These are phyloP conservation scores for Pecten maximus DNA, from an alignment of 2,888 invertebrate genomes.

Conservation along the genomic window DNA sequence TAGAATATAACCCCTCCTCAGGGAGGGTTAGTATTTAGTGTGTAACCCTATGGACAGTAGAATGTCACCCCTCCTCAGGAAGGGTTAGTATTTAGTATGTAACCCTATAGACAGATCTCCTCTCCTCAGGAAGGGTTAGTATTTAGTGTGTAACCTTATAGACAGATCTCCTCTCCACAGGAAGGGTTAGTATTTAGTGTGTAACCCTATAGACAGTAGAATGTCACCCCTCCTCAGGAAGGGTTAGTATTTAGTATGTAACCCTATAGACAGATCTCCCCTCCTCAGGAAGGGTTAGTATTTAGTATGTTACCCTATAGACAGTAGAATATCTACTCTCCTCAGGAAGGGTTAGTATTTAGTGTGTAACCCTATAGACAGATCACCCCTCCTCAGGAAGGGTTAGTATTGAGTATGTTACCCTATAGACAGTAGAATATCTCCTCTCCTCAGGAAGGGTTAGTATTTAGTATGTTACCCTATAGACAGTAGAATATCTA, in stretches of 20 bases:
- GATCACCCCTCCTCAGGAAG: neutral
- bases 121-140: no score
- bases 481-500: neutral
- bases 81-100: neutral
- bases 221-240: no score
- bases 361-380: neutral
- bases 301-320: neutral
- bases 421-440: neutral
- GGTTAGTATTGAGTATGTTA: neutral
- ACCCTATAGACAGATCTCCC: slow-evolving; percentile 76
- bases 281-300: slow-evolving; percentile 83
- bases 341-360: no score
- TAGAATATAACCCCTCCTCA: slow-evolving; percentile 73
- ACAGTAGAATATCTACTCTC: no score
- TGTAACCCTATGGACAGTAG: neutral
- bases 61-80: neutral
- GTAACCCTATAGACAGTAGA: no score
- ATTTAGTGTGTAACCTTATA: no score
- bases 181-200: no score
- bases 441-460: neutral
- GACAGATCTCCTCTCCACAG: no score
- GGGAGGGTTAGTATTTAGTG: slow-evolving; percentile 70
- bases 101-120: no score
- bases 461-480: slow-evolving; percentile 76
- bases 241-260: slow-evolving; percentile 61